phyloP scores from a whole-genome alignment of 2,888 invertebrate genomes.

The Dysmachus trigonus region DNA sequence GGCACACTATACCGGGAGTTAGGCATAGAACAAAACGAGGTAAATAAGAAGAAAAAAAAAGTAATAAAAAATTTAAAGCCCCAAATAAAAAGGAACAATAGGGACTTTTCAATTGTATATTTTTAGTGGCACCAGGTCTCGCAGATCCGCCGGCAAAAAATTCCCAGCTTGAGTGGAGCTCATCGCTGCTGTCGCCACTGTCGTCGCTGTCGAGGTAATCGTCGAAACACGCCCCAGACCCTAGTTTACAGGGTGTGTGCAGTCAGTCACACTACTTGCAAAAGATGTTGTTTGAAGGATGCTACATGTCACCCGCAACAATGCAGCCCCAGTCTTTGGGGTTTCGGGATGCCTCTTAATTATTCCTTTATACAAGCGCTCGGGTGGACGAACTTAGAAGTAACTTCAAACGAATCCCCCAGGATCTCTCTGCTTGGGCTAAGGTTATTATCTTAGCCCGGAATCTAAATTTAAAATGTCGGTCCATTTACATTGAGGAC shows the following conservation, averaged over 20 bases:
- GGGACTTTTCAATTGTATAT: slow-evolving; percentile 2
- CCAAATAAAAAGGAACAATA: not conserved
- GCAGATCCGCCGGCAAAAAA: not conserved
- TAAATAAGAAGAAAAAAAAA: not conserved
- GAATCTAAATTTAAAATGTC: not conserved
- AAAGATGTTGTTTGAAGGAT: not conserved
- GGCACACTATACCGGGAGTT: not conserved
- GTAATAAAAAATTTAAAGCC: slow-evolving; percentile 6
- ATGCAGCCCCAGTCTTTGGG: not conserved
- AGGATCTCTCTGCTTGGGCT: not conserved
- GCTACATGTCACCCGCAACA: not conserved
- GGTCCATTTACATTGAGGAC: not conserved
- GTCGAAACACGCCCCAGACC: not conserved
- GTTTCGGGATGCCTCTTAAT: not conserved
- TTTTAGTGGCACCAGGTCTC: not conserved
- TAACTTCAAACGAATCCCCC: not conserved
- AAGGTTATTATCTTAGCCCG: not conserved
- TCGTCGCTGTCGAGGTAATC: not conserved
- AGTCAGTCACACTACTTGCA: not conserved
- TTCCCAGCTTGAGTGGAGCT: not conserved
- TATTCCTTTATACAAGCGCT: not conserved
- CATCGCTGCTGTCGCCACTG: not conserved
- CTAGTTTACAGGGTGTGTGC: not conserved
- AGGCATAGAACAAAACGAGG: not conserved
- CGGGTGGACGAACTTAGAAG: not conserved